These are phyloP conservation scores for Meteorus cinctellus DNA, from an alignment of 2,888 invertebrate species.

Conservation along the genomic window DNA sequence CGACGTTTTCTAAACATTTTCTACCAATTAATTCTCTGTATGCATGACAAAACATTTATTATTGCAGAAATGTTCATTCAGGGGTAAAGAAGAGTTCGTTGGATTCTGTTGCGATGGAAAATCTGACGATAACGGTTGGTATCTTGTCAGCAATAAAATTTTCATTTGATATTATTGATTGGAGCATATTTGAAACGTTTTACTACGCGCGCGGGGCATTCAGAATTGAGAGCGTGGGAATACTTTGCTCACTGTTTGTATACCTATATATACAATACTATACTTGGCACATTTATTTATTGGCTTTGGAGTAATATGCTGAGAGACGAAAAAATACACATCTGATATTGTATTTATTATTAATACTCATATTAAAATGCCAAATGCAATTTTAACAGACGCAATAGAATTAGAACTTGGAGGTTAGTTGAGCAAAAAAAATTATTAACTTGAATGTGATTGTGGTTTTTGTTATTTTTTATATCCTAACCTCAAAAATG, in stretches of 20 bases:
- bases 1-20: no score
- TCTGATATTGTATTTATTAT: conserved; percentile 16
- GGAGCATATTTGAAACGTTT: no score
- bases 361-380: conserved; percentile 58
- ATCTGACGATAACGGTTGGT: background rate
- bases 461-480: no score
- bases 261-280: no score
- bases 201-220: no score
- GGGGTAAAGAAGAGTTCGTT: background rate
- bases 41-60: no score
- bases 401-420: conserved; percentile 59
- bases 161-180: no score
- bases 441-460: no score
- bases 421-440: conserved; percentile 43
- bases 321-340: background rate
- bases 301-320: background rate
- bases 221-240: no score
- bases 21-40: background rate
- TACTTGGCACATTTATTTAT: background rate
- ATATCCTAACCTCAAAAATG: no score
- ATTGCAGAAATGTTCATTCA: background rate
- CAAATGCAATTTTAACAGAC: conserved; percentile 62
- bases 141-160: background rate
- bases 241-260: no score
- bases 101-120: background rate